Base-by-base conservation (phyloP, 1,140 invertebrate species). In the Eciton burchellii region DNA sequence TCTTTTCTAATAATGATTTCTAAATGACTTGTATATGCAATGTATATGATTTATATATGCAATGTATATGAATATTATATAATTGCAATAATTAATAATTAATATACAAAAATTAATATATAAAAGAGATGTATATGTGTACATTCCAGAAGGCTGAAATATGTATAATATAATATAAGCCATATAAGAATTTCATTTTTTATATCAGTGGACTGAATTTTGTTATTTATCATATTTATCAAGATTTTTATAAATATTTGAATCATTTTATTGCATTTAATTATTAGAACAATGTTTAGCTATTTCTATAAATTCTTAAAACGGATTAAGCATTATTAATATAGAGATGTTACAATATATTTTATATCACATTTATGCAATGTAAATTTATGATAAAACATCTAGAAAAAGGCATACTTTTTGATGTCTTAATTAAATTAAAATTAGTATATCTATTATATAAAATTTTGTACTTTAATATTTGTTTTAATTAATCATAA, bases 391-490 rank as follows among this genome's bases (percentile, higher is more conserved):
- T 63, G 1, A 63, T 35, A 47, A 62, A 62, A 74, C 8, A 21
- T 63, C 5, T 2, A 21, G 0, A 73, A 14, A 43, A 14, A 43
- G 12, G 19, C 4, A 52, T 63, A 52, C 62, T 49, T 0, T 59
- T 72, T 71, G 49, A 56, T 62, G 9, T 29, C 19, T 0, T 29
- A 24, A 35, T 35, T 35, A 6, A 35, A 35, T 49, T 59, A 29
- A 74, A 60, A 52, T 62, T 52, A 8, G 3, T 21, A 35, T 6
- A 11, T 29, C 12, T 47, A n/a, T n/a, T 47, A 35, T 14, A 21
- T 76, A 63, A 41, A 76, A 76, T 76, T 74, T 74, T 76, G 63
- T 63, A 21, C 9, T 72, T 57, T 56, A 74, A 47, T 43, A 21
- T 60, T 43, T 74, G 21, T 14, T 47, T 63, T 3, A 52, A n/a